phyloP scores from a whole-genome alignment of 2,113 vertebrate genomes.

The Mormoops blainvillei region DNA sequence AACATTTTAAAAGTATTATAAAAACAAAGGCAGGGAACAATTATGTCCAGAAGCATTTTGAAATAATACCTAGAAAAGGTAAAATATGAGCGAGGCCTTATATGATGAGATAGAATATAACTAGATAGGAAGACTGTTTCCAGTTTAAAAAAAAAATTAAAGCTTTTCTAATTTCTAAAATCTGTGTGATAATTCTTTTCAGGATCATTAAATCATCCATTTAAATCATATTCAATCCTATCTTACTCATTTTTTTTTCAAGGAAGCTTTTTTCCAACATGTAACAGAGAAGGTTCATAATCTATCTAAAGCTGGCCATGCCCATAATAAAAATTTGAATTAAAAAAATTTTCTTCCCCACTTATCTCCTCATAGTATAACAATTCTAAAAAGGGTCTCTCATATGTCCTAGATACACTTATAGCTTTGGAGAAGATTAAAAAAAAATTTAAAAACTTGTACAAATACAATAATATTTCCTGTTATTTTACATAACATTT shows the following conservation, averaged over 20 bases:
- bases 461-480: background rate
- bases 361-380: background rate
- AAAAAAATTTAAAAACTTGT: background rate
- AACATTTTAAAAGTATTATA: background rate
- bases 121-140: background rate
- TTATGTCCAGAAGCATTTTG: background rate
- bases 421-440: background rate
- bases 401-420: background rate
- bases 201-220: background rate
- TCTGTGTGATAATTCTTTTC: background rate
- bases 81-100: background rate
- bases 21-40: background rate
- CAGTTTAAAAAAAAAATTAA: background rate
- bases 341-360: background rate
- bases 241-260: background rate
- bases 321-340: background rate
- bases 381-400: background rate
- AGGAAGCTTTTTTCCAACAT: background rate
- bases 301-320: background rate
- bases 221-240: background rate
- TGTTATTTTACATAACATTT: conserved; percentile 3
- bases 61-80: background rate
- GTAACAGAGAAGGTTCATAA: background rate
- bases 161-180: conserved; percentile 18
- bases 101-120: background rate